phyloP scores from a whole-genome alignment of 1,140 invertebrate genomes.

The Drosophila obscura region DNA sequence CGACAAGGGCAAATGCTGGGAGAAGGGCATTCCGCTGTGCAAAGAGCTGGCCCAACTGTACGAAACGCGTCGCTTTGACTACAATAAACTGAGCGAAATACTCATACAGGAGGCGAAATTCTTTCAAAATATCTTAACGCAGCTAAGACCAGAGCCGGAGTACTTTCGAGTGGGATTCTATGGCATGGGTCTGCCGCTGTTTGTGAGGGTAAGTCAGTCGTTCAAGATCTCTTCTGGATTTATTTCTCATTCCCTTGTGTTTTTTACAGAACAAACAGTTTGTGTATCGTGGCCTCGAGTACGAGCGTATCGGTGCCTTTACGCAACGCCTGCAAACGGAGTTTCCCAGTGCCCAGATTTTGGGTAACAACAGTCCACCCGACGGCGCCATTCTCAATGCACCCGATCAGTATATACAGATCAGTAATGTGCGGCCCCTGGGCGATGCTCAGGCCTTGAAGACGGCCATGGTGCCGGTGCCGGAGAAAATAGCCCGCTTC shows the following conservation, averaged over 20 bases:
- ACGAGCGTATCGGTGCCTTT: constrained; percentile 97
- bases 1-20: constrained; percentile 98
- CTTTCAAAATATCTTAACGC: constrained; percentile 94
- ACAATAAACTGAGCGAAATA: constrained; percentile 93
- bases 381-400: constrained; percentile 93
- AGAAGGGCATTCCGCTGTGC: constrained; percentile 96
- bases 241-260: constrained; percentile 13
- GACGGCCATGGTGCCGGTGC: constrained; percentile 88
- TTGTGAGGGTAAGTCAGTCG: constrained; percentile 91
- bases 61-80: constrained; percentile 95
- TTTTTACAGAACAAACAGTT: constrained; percentile 95
- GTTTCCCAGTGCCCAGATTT: constrained; percentile 95
- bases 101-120: constrained; percentile 94
- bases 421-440: constrained; percentile 96
- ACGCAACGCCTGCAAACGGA: constrained; percentile 96
- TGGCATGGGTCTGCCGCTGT: constrained; percentile 96
- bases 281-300: constrained; percentile 97
- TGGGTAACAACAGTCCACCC: constrained; percentile 95
- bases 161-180: constrained; percentile 99
- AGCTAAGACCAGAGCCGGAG: constrained; percentile 95
- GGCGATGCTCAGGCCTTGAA: constrained; percentile 87
- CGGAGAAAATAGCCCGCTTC: constrained; percentile 94
- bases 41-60: constrained; percentile 96
- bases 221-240: background rate
- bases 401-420: constrained; percentile 95